Percentiles rank a stretch among this genome's conserved stretches.
These are phyloP conservation scores for Diadema setosum DNA, from an alignment of 35 echinoderm and acorn worm genomes.

Conservation along the genomic window DNA sequence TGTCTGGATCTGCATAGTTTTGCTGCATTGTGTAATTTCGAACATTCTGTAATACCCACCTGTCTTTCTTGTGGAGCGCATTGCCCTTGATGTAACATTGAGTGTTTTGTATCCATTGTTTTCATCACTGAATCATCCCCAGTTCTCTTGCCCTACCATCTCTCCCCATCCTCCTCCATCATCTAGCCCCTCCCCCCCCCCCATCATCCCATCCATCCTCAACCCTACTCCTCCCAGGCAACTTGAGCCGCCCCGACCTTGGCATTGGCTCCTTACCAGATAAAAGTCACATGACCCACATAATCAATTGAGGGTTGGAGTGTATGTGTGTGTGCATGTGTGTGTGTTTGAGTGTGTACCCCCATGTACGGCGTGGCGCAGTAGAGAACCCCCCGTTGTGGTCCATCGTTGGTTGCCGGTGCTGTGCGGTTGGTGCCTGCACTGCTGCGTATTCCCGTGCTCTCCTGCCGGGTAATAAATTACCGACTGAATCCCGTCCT, in stretches of 20 bases:
- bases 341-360: not conserved
- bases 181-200: not conserved
- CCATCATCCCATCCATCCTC: not conserved
- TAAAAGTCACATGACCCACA: slow-evolving; percentile 22
- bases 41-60: too few species aligned
- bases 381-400: too few species aligned
- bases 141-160: not conserved
- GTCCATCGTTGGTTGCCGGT: too few species aligned
- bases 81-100: too few species aligned
- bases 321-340: not conserved
- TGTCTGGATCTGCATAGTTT: too few species aligned
- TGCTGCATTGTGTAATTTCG: too few species aligned
- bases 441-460: not conserved
- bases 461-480: slow-evolving; percentile 1
- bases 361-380: not conserved
- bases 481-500: not conserved
- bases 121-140: not conserved
- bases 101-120: not conserved
- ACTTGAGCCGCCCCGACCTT: not conserved
- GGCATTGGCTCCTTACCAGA: not conserved
- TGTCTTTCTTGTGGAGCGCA: too few species aligned
- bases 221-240: not conserved
- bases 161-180: not conserved
- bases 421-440: not conserved
- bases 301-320: slow-evolving; percentile 6